Percentiles rank a stretch among this genome's conserved stretches.
phyloP scores from a whole-genome alignment of 2,797 vertebrate species.

The Enteromius unitaeniatus region DNA sequence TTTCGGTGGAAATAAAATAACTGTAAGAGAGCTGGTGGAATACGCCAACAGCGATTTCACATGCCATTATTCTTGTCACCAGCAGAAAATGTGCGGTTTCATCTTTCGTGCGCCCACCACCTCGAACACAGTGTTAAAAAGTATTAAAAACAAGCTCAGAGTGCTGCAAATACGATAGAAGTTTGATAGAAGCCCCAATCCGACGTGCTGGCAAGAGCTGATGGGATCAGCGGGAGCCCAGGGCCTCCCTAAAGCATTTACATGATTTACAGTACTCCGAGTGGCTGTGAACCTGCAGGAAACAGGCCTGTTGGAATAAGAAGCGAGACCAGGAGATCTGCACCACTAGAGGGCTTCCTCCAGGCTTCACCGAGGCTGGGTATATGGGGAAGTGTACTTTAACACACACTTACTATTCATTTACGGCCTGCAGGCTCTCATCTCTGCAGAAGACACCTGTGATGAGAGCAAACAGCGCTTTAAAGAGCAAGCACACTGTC shows the following conservation, averaged over 20 bases:
- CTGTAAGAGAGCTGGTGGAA: neutral
- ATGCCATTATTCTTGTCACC: constrained; percentile 48
- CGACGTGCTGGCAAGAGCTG: constrained; percentile 8
- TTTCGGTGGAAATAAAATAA: neutral
- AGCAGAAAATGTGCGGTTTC: constrained; percentile 26
- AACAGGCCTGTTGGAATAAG: constrained; percentile 9
- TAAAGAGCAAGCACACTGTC: constrained; percentile 3
- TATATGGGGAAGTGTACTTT: neutral
- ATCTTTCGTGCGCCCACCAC: constrained; percentile 13
- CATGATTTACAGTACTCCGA: constrained; percentile 4
- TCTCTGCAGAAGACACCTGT: constrained; percentile 9
- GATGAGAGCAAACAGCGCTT: constrained; percentile 9
- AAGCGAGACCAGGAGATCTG: neutral
- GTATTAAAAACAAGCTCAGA: constrained; percentile 6
- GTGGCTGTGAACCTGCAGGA: constrained; percentile 17
- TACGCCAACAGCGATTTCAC: constrained; percentile 23
- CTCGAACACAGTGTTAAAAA: constrained; percentile 13
- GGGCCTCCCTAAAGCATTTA: constrained; percentile 15
- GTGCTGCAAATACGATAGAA: neutral
- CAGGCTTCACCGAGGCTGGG: neutral
- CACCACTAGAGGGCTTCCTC: constrained; percentile 45
- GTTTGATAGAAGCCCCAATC: constrained; percentile 18
- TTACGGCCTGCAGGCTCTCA: neutral
- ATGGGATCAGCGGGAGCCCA: constrained; percentile 15
- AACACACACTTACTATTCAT: neutral